Conservation (phyloP, 2,888 invertebrate genomes). For the Geotrupes spiniger region DNA sequence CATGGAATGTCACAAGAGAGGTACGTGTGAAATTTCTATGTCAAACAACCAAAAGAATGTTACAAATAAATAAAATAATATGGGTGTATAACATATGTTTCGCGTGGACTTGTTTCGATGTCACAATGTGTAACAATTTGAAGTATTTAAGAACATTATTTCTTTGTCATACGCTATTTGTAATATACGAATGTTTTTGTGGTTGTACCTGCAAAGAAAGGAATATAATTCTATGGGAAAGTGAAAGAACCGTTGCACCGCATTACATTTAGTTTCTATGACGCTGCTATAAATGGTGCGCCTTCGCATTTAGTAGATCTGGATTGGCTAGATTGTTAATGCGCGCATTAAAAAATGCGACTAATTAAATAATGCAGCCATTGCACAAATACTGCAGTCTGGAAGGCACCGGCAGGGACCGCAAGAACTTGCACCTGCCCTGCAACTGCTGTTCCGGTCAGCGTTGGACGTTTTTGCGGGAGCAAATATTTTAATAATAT, state of each 20-base stretch:
- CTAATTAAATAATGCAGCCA: conserved; percentile 47
- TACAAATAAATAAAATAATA: no score
- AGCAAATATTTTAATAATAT: conserved; percentile 49
- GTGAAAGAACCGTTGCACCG: background rate
- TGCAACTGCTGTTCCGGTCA: conserved; percentile 44
- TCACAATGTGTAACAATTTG: no score
- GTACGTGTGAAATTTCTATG: no score
- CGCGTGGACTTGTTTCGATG: no score
- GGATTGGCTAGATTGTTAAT: conserved; percentile 47
- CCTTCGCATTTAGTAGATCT: conserved; percentile 42
- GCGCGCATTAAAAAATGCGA: conserved; percentile 42
- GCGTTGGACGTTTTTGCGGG: conserved; percentile 34
- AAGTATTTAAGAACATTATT: no score
- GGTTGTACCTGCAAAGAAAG: no score
- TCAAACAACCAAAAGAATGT: no score
- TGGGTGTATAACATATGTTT: no score
- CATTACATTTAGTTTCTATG: conserved; percentile 27
- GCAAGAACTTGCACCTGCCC: conserved; percentile 45
- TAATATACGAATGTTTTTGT: no score
- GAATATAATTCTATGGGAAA: no score
- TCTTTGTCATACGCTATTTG: no score
- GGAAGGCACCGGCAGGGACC: conserved; percentile 40
- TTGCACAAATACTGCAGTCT: conserved; percentile 43
- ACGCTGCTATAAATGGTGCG: conserved; percentile 39
- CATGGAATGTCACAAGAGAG: no score